Base-by-base conservation (phyloP, 2,888 invertebrate species). In the Oxycera nigricornis region DNA sequence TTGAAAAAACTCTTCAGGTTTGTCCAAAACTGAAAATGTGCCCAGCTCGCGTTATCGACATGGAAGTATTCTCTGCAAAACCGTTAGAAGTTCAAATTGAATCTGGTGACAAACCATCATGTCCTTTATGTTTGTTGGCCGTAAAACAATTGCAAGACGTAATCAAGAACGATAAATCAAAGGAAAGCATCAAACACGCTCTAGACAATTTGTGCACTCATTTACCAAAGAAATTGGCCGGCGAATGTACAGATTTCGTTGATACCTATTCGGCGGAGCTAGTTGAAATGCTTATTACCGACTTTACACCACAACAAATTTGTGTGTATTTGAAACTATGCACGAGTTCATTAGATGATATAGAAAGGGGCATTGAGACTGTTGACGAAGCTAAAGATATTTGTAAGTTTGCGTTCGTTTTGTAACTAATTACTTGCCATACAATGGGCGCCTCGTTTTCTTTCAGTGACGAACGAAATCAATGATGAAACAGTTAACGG, bases 51-150 rank as follows among this genome's bases (percentile, higher is more conserved):
- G 82, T 85, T 26, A 84, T 88, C 31, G 87, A 88, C 72, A 87
- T 90, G 46, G 88, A 89, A 78, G 86, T 90, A 75, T 86, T 88
- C 78, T 82, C 87, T 75, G 82, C 82, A 1, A 73, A 77, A 55
- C 67, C 80, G 81, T 73, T 80, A 6, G 78, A 80, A 31, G 79
- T 82, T 0, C 73, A 76, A 1, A 75, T 79, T 14, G 74, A 75
- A 24, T 52, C 14, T 0, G 83, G 86, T 24, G 89, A 90, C 68
- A 91, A 91, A 79, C 88, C 90, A 20, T 91, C 90, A 79, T 95
- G 96, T 81, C 92, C 94, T 0, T 86, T 96, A 7, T 97, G 97
- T 81, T 87, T 96, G 75, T 91, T 95, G 82, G 94, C 94, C 2
- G 89, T 96, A 0, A 88, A 90, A 74, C 90, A 94, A 83, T 85